Evolutionary conservation across 2,797 vertebrate genomes (phyloP).

Genomic region (Mormyrops attenuatus): DNA sequence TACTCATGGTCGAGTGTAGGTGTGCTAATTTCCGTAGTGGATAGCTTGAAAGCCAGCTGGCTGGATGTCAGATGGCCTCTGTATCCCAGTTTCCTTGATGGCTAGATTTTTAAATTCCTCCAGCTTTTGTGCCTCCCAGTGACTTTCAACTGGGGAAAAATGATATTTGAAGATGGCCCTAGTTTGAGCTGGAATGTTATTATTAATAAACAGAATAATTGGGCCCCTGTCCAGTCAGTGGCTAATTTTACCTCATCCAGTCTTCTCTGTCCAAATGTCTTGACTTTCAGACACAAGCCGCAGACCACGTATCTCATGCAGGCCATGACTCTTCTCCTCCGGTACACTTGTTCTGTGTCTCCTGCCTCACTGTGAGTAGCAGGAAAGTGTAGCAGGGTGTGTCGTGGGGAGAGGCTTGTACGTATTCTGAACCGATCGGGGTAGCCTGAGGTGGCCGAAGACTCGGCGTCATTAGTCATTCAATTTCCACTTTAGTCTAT

Average conservation of each 20-base stretch:
- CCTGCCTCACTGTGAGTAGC: neutral
- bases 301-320: neutral
- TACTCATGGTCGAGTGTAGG: neutral
- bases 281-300: neutral
- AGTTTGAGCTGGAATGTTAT: neutral
- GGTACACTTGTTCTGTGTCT: neutral
- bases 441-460: neutral
- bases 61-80: neutral
- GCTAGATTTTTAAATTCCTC: neutral
- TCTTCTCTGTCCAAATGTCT: slow-evolving; percentile 9
- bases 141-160: neutral
- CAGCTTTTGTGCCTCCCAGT: neutral
- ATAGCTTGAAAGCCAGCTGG: neutral
- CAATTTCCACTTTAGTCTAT: neutral
- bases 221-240: neutral
- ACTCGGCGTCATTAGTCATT: neutral
- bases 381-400: neutral
- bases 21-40: neutral
- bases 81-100: neutral
- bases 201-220: slow-evolving; percentile 2
- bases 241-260: neutral
- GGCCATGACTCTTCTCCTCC: neutral
- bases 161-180: neutral
- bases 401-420: neutral
- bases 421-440: neutral